Evolutionary conservation across 2,113 vertebrate species (phyloP).

Genomic region (Lasiurus borealis): DNA sequence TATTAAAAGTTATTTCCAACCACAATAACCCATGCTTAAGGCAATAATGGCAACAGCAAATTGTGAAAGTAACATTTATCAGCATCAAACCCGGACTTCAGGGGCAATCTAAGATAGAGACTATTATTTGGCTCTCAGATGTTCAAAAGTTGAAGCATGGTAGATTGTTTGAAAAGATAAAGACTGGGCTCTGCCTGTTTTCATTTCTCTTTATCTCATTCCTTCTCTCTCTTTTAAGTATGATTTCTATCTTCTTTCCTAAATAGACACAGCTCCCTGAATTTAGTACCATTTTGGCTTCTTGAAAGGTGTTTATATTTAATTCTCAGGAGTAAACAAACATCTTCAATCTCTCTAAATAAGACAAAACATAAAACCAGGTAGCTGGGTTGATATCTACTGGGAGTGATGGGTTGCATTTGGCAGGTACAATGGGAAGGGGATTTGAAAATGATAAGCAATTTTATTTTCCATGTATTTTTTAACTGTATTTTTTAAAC

Average conservation of each 20-base stretch:
- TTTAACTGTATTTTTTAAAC: too few species aligned
- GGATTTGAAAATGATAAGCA: neutral
- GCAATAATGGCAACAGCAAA: slow-evolving; percentile 59
- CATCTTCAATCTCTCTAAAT: slow-evolving; percentile 21
- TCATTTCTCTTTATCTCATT: slow-evolving; percentile 61
- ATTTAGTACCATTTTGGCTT: slow-evolving; percentile 54
- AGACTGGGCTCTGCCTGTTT: neutral
- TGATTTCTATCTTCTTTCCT: slow-evolving; percentile 50
- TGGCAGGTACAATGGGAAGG: neutral
- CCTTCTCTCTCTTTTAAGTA: slow-evolving; percentile 26
- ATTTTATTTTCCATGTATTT: neutral
- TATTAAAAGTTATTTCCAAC: slow-evolving; percentile 53
- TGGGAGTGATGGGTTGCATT: neutral
- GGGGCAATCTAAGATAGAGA: slow-evolving; percentile 53
- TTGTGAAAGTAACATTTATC: slow-evolving; percentile 73
- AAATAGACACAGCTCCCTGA: slow-evolving; percentile 11
- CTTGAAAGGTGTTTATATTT: slow-evolving; percentile 60
- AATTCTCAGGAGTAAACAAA: slow-evolving; percentile 59
- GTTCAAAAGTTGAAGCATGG: slow-evolving; percentile 31
- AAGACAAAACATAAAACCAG: slow-evolving; percentile 46
- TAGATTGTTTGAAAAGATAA: slow-evolving; percentile 59
- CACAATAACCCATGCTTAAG: slow-evolving; percentile 8
- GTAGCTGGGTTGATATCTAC: neutral
- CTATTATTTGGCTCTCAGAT: slow-evolving; percentile 59
- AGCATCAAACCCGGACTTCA: slow-evolving; percentile 47